Evolutionary conservation across 2,888 invertebrate species (phyloP).

Genomic region (Patella pellucida): DNA sequence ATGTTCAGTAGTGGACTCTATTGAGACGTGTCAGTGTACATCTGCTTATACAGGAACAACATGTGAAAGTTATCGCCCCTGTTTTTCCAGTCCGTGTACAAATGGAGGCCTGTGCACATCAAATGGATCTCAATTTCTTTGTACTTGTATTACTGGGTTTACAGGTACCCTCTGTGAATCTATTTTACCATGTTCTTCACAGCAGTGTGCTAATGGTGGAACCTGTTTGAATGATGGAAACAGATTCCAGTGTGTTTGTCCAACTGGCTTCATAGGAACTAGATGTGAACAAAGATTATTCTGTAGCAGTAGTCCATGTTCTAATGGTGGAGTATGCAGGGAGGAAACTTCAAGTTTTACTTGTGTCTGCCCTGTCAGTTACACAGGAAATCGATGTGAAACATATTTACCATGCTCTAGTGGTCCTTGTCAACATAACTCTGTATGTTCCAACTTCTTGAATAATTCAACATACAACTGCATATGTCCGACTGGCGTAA

Average conservation of each 20-base stretch:
- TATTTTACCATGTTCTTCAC: conserved; percentile 25
- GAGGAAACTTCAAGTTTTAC: conserved; percentile 20
- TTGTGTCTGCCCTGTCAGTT: conserved; percentile 37
- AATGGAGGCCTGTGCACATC: conserved; percentile 52
- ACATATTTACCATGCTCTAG: conserved; percentile 28
- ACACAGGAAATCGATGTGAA: conserved; percentile 34
- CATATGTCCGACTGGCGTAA: conserved; percentile 27
- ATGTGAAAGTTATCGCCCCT: conserved; percentile 52
- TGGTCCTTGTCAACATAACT: conserved; percentile 41
- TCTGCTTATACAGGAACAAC: conserved; percentile 50
- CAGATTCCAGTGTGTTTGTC: conserved; percentile 40
- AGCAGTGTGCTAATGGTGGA: conserved; percentile 42
- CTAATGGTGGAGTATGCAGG: conserved; percentile 44
- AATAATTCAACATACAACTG: conserved; percentile 28
- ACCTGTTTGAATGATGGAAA: conserved; percentile 33
- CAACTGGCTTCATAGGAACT: conserved; percentile 37
- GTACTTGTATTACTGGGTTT: conserved; percentile 47
- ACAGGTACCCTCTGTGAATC: conserved; percentile 46
- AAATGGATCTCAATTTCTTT: conserved; percentile 28
- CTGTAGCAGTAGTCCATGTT: conserved; percentile 48
- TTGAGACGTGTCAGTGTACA: conserved; percentile 49
- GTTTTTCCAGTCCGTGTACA: conserved; percentile 46
- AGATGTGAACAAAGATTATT: conserved; percentile 43
- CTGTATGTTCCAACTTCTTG: conserved; percentile 24
- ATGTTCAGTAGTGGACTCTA: conserved; percentile 26